Conservation (phyloP, 2,113 vertebrate species). For the Eptesicus fuscus region DNA sequence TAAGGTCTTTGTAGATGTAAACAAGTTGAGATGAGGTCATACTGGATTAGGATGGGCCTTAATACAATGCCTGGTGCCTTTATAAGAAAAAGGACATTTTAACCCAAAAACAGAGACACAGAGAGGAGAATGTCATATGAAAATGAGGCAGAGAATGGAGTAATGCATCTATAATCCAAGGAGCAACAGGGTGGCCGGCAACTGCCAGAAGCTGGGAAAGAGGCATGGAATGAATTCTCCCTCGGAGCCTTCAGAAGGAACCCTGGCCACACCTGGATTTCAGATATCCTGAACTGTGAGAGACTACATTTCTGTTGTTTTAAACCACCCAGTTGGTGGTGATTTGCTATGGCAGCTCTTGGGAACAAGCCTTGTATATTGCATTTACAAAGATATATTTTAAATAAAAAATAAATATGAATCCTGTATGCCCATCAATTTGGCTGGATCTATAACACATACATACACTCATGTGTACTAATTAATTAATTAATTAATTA, state of each 20-base stretch:
- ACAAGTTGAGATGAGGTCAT: neutral
- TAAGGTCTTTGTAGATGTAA: neutral
- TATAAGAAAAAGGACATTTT: neutral
- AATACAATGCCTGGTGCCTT: neutral
- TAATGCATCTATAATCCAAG: too few species aligned
- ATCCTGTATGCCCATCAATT: neutral
- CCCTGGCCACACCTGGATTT: neutral
- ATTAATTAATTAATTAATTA: neutral
- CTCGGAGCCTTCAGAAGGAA: neutral
- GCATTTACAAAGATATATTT: neutral
- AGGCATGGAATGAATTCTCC: accelerated
- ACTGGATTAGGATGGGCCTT: neutral
- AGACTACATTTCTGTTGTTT: neutral
- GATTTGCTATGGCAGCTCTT: neutral
- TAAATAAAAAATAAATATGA: neutral
- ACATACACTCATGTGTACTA: neutral
- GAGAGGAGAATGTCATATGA: neutral
- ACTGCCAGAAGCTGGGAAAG: neutral
- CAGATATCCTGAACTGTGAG: neutral
- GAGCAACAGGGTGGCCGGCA: neutral
- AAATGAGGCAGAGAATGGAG: neutral
- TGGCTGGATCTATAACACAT: neutral
- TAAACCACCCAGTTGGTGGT: neutral
- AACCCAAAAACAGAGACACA: neutral
- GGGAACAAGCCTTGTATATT: neutral